Evolutionary conservation across 2,888 invertebrate species (phyloP), one percentile per base, ranked within the genome.

Genomic region (Eupithecia subfuscata): DNA sequence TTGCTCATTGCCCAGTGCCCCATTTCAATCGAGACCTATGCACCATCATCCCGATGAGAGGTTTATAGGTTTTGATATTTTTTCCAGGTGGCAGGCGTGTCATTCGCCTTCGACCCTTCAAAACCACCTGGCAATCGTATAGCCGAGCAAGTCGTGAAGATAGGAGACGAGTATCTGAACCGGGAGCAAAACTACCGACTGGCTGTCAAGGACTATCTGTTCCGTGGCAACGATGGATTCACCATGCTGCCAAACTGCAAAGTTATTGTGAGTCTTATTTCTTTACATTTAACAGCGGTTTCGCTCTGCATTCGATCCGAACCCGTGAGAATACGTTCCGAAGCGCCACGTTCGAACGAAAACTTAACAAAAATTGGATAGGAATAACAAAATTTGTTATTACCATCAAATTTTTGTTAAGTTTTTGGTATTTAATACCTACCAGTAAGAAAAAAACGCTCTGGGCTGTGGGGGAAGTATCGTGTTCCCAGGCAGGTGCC

Each of bases 121-220:
- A 96, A 96, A 87, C 96, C 97, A 0, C 89, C 96, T 0, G 98
- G 98, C 0, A 89, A 96, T 75, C 91, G 98, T 25, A 96, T 97
- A 0, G 97, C 97, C 75, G 95, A 96, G 0, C 95, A 96, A 52
- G 95, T 97, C 11, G 97, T 98, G 12, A 96, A 97, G 85, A 95
- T 98, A n/a, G 98, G 98, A 0, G 98, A 98, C 86, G 97, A 98
- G 86, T 97, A 97, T 88, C 90, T 98, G 0, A 96, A 96, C 72
- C 87, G 95, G 1, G 95, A 96, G 0, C 97, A 97, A 89, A 91
- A 89, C 40, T 98, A 98, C 91, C 95, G 97, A 63, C 91, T 98
- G 71, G 98, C 97, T 2, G 96, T 98, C 22, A 98, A 98, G 89
- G 96, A 96, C 86, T 98, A 98, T 87, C 92, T 98, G 79, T 96